Evolutionary conservation across 2,797 vertebrate genomes (phyloP).

Genomic region (Moxostoma hubbsi): DNA sequence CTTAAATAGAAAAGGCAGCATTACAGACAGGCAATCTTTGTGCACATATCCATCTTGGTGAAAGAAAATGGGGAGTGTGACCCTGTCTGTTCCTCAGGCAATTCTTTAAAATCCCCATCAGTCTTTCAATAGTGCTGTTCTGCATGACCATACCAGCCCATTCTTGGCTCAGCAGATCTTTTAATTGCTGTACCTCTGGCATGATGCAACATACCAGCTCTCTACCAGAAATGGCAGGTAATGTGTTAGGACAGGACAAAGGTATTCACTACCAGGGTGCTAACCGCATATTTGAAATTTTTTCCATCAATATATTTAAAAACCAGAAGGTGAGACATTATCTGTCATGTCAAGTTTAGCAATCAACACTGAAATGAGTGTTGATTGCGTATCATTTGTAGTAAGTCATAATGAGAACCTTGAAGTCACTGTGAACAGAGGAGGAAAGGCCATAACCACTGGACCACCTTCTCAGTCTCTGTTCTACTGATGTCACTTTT

Average conservation of each 20-base stretch:
- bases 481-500: not conserved
- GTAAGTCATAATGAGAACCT: not conserved
- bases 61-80: conserved; percentile 14
- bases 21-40: conserved; percentile 28
- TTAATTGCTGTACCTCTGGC: conserved; percentile 32
- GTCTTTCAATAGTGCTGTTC: conserved; percentile 20
- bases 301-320: not conserved
- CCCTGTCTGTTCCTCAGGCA: conserved; percentile 28
- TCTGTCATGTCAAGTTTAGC: conserved; percentile 7
- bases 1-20: conserved; percentile 4
- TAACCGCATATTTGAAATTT: conserved; percentile 2
- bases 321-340: not conserved
- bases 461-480: not conserved
- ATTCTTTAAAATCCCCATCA: conserved; percentile 24
- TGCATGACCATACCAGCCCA: conserved; percentile 33
- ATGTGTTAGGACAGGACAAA: conserved; percentile 21
- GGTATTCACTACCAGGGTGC: not conserved
- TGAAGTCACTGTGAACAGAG: not conserved
- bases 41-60: conserved; percentile 5
- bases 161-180: conserved; percentile 34
- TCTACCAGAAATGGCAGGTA: conserved; percentile 29
- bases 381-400: not conserved
- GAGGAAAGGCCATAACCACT: not conserved
- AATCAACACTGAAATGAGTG: conserved; percentile 29
- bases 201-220: not conserved